Conservation (phyloP, 2,888 invertebrate species). For the Nyleta sp. region DNA sequence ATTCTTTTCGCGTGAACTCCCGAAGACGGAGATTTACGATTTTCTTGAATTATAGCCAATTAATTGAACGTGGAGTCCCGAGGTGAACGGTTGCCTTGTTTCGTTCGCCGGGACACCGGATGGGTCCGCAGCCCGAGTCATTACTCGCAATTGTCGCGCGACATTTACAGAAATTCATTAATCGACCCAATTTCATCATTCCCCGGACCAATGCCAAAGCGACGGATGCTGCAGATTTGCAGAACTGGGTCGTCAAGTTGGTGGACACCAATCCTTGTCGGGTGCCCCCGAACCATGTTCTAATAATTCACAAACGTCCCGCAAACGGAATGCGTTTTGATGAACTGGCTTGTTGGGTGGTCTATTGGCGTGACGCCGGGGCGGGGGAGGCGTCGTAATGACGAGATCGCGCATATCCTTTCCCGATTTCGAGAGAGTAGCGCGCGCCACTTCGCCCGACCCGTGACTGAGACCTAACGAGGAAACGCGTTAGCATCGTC, state of each 20-base stretch:
- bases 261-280: not conserved
- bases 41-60: slow-evolving; percentile 79
- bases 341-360: slow-evolving; percentile 55
- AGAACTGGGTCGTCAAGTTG: slow-evolving; percentile 39
- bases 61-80: slow-evolving; percentile 73
- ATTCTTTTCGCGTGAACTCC: slow-evolving; percentile 70
- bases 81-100: slow-evolving; percentile 29
- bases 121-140: not conserved
- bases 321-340: slow-evolving; percentile 34
- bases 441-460: slow-evolving; percentile 55
- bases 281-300: not conserved
- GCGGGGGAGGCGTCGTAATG: slow-evolving; percentile 47
- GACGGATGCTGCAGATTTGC: slow-evolving; percentile 12
- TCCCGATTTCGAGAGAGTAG: slow-evolving; percentile 63
- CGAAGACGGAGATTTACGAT: slow-evolving; percentile 76
- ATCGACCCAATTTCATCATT: slow-evolving; percentile 39
- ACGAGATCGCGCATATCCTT: slow-evolving; percentile 57
- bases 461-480: slow-evolving; percentile 66
- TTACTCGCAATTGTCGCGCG: slow-evolving; percentile 21
- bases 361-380: slow-evolving; percentile 49
- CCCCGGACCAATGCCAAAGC: slow-evolving; percentile 17
- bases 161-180: slow-evolving; percentile 44
- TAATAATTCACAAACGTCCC: slow-evolving; percentile 39
- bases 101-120: too few relatives aligned
- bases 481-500: slow-evolving; percentile 64